These are phyloP conservation scores for Indri indri DNA, from an alignment of 2,113 vertebrate genomes.

Conservation along the genomic window DNA sequence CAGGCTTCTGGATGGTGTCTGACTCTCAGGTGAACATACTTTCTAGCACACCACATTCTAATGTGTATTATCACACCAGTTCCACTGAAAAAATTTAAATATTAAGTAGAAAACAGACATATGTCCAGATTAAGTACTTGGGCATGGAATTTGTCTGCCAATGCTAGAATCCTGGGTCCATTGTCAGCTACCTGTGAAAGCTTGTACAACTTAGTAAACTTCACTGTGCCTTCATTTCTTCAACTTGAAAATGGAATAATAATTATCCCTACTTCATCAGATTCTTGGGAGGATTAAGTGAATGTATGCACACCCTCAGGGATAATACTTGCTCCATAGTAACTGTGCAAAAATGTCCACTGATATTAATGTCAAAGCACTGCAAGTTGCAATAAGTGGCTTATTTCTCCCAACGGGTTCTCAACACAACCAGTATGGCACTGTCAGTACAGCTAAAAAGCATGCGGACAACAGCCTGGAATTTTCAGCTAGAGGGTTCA, in stretches of 20 bases:
- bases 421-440: not conserved
- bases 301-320: not conserved
- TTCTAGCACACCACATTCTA: not conserved
- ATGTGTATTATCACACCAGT: not conserved
- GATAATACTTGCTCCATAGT: not conserved
- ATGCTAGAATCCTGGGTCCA: not conserved
- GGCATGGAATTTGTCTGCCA: not conserved
- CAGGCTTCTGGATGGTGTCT: not conserved
- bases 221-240: not conserved
- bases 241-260: slow-evolving; percentile 12
- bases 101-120: not conserved
- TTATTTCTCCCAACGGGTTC: not conserved
- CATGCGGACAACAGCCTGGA: not conserved
- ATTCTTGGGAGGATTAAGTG: not conserved
- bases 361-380: not conserved
- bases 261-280: not conserved
- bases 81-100: not conserved
- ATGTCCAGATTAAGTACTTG: not conserved
- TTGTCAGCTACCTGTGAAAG: not conserved
- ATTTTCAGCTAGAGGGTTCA: slow-evolving; percentile 29
- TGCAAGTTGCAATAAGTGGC: not conserved
- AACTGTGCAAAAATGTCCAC: not conserved
- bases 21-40: not conserved
- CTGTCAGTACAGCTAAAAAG: not conserved
- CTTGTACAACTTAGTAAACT: not conserved